These are phyloP conservation scores for Whitmania pigra DNA, from an alignment of 1,140 invertebrate genomes.

Conservation along the genomic window DNA sequence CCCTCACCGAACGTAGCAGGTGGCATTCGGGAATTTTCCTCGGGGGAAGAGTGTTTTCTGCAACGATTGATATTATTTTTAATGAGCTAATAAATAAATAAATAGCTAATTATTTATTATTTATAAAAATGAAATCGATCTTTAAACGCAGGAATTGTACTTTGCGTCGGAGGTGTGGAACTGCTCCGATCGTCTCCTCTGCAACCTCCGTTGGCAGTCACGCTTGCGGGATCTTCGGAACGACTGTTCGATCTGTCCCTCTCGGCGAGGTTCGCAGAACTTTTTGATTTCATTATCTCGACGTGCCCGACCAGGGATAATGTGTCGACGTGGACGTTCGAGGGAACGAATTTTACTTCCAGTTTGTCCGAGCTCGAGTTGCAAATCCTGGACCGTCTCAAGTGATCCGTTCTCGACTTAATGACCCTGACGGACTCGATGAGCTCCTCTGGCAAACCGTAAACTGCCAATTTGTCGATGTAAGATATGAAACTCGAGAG, in stretches of 20 bases:
- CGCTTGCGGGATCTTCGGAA: background rate
- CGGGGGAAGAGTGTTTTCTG: too few relatives aligned
- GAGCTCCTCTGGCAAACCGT: background rate
- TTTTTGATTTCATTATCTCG: background rate
- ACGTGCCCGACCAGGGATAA: conserved; percentile 1
- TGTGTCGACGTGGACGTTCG: background rate
- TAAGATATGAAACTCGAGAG: background rate
- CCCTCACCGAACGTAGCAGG: too few relatives aligned
- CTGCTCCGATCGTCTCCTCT: background rate
- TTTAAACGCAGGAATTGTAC: too few relatives aligned
- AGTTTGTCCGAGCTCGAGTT: background rate
- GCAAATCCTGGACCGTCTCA: background rate
- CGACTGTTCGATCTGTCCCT: background rate
- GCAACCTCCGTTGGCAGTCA: background rate
- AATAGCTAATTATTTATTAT: too few relatives aligned
- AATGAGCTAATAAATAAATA: too few relatives aligned
- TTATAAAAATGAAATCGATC: too few relatives aligned
- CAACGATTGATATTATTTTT: too few relatives aligned
- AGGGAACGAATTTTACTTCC: background rate
- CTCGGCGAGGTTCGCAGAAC: background rate
- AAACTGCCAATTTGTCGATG: background rate
- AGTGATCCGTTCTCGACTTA: background rate
- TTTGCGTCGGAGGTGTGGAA: too few relatives aligned
- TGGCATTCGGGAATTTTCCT: too few relatives aligned
- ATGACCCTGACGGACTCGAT: background rate